Percentiles rank a stretch among this genome's conserved stretches.
These are phyloP conservation scores for Umimayanthus chanpuru DNA, from an alignment of 92 coral and sea anemone genomes.

Conservation along the genomic window DNA sequence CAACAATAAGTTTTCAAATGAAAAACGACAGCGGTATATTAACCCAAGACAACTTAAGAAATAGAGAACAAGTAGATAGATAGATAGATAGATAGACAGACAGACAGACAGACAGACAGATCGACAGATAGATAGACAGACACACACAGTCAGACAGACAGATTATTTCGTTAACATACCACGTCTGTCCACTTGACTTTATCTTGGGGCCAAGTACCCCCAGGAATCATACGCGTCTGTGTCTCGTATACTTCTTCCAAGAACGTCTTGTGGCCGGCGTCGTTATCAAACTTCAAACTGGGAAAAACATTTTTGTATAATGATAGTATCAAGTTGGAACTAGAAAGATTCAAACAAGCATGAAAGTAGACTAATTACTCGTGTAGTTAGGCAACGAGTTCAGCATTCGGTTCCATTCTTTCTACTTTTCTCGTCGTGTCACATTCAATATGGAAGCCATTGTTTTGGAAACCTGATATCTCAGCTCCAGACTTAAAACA, in stretches of 20 bases:
- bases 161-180: not conserved
- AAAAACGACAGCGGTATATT: too few species aligned
- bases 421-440: too few species aligned
- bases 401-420: too few species aligned
- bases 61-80: not conserved
- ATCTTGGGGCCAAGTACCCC: conserved; percentile 23
- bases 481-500: too few species aligned
- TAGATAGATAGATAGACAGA: not conserved
- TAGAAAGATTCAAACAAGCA: not conserved
- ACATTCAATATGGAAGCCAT: too few species aligned
- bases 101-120: not conserved
- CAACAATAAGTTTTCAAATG: too few species aligned
- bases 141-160: too few species aligned
- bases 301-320: not conserved
- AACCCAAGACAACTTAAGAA: too few species aligned
- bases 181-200: conserved; percentile 32
- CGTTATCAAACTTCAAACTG: conserved; percentile 35
- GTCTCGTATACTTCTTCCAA: conserved; percentile 36
- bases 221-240: conserved; percentile 20
- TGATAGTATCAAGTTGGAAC: not conserved
- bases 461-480: too few species aligned
- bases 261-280: conserved; percentile 35
- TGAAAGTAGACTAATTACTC: too few species aligned
- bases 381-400: too few species aligned
- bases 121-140: too few species aligned